Conservation (phyloP, 2,797 vertebrate species). For the Buceros bicornis region DNA sequence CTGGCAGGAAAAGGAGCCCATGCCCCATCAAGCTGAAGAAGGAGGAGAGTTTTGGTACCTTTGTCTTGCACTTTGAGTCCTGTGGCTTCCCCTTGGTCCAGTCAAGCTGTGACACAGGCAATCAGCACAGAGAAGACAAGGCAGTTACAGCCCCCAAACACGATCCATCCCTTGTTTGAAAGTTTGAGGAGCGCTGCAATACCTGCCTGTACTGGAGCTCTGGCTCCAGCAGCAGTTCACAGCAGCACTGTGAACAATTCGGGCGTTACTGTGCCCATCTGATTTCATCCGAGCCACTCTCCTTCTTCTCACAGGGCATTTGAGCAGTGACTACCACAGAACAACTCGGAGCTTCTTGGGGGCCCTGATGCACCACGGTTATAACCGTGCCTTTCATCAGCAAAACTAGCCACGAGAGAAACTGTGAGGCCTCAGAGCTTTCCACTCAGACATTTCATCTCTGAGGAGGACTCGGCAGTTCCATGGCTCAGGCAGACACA, state of each 20-base stretch:
- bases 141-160: background rate
- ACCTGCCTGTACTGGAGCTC: background rate
- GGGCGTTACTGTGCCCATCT: accelerated
- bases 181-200: background rate
- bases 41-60: background rate
- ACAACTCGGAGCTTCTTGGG: background rate
- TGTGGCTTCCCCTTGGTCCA: background rate
- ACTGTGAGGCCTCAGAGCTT: background rate
- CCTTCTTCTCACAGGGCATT: background rate
- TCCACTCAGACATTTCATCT: background rate
- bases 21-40: background rate
- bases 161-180: background rate
- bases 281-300: background rate
- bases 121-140: background rate
- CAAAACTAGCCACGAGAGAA: accelerated
- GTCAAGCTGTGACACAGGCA: background rate
- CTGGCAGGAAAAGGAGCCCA: background rate
- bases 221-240: background rate
- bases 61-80: background rate
- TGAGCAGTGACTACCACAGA: background rate
- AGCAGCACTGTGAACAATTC: background rate
- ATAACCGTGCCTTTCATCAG: background rate
- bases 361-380: background rate
- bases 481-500: background rate
- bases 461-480: background rate